Conservation (phyloP, 2,113 vertebrate species). For the Epinephelus moara region DNA sequence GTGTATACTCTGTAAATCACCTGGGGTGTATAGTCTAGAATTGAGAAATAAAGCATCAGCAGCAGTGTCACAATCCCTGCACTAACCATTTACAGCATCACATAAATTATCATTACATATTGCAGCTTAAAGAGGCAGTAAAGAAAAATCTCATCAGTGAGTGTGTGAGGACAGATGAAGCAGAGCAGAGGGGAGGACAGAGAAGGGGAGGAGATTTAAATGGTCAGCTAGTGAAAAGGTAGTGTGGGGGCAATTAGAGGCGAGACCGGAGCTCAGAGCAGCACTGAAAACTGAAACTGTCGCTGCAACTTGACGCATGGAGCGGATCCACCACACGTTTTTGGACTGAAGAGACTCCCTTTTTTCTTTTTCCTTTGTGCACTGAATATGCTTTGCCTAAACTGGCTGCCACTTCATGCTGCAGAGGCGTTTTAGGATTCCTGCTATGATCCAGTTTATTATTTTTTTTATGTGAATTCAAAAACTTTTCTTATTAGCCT, state of each 20-base stretch:
- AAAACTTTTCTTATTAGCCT: background rate
- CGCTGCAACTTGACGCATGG: constrained; percentile 26
- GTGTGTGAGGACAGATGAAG: constrained; percentile 36
- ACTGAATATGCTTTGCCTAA: constrained; percentile 17
- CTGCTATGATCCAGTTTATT: background rate
- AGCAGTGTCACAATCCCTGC: constrained; percentile 8
- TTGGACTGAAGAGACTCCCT: constrained; percentile 4
- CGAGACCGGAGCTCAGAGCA: constrained; percentile 67
- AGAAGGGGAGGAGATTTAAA: constrained; percentile 85
- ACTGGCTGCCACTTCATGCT: background rate
- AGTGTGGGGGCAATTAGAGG: constrained; percentile 80
- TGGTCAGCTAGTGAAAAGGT: constrained; percentile 78
- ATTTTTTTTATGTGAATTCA: no score
- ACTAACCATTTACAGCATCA: constrained; percentile 50
- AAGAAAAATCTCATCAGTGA: constrained; percentile 25
- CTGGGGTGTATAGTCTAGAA: constrained; percentile 55
- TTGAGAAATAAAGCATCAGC: constrained; percentile 41
- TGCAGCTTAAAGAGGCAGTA: constrained; percentile 7
- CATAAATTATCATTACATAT: constrained; percentile 41
- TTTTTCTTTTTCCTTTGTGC: background rate
- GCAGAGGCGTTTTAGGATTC: background rate
- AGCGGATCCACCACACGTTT: background rate
- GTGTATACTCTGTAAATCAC: constrained; percentile 62
- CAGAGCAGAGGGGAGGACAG: constrained; percentile 56
- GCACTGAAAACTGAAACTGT: constrained; percentile 30